These are phyloP conservation scores for Chitala chitala DNA, from an alignment of 2,113 vertebrate species.

Conservation along the genomic window DNA sequence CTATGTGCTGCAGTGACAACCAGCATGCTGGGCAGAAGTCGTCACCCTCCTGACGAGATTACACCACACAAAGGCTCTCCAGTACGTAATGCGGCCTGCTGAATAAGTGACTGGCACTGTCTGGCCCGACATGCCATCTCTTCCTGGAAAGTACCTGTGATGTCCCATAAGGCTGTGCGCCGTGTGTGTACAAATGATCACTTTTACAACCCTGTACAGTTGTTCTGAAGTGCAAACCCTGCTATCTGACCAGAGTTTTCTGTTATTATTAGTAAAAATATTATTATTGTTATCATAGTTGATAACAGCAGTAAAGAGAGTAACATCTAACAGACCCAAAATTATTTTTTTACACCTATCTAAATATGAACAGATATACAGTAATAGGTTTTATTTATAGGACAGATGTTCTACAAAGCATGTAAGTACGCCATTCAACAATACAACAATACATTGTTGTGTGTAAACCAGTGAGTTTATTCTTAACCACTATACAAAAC, in stretches of 20 bases:
- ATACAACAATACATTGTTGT: no score
- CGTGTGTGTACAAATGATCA: no score
- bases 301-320: neutral
- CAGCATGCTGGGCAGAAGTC: neutral
- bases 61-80: conserved; percentile 31
- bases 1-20: neutral
- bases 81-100: conserved; percentile 3
- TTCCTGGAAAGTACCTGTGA: conserved; percentile 2
- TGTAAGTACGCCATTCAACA: no score
- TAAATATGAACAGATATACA: no score
- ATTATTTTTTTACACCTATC: no score
- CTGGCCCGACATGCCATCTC: conserved; percentile 11
- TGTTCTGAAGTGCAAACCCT: neutral
- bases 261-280: no score
- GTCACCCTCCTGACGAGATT: conserved; percentile 15
- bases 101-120: conserved; percentile 31
- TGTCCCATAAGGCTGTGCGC: neutral
- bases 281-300: neutral
- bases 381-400: no score
- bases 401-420: no score
- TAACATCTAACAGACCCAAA: no score
- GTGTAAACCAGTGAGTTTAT: no score
- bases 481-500: no score
- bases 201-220: neutral
- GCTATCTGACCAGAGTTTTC: neutral